Base-by-base conservation (phyloP, 2,113 vertebrate genomes). In the Pyrgilauda ruficollis region DNA sequence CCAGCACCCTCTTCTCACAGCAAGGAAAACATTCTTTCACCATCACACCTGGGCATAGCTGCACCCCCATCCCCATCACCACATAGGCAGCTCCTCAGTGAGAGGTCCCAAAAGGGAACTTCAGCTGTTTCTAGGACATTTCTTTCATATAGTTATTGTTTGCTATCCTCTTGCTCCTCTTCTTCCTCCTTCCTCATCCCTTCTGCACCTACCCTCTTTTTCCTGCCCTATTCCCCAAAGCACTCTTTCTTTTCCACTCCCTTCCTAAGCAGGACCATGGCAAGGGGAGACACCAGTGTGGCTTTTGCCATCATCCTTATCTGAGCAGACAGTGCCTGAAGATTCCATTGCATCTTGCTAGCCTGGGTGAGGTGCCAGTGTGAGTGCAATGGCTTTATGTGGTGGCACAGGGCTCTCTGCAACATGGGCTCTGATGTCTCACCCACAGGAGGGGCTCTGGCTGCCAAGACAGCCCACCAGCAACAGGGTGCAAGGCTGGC, bases 361-460 rank as follows among this genome's bases (percentile, higher is more conserved):
- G 43, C 20, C 26, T 3, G 1, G 15, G 7, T 11, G 46, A 87
- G 26, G 3, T 35, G 49, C 11, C 35, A 19, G 11, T 15, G 37
- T 0, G 0, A 55, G 52, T 4, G 3, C 76, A 55, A 10, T n/a
- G 78, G 46, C n/a, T 6, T 23, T 37, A 19, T 0, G 0, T 1
- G 13, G 68, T 55, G 52, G 6, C 55, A 52, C 31, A 24, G 50
- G 15, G 13, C 3, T 84, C 16, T 64, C 55, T 49, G 39, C 49
- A 59, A 2, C 12, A 9, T 1, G 30, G 27, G 33, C 56, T 87
- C 66, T 35, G 35, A 61, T 22, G 61, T 31, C 27, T 78, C 10
- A 13, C 35, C 5, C 13, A 18, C 16, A 75, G 17, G 10, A 4
- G 6, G 24, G 33, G 76, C 23, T 23, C 15, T 3, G 2, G 18